Base-by-base conservation (phyloP, 2,797 vertebrate genomes). In the Decapterus maruadsi region DNA sequence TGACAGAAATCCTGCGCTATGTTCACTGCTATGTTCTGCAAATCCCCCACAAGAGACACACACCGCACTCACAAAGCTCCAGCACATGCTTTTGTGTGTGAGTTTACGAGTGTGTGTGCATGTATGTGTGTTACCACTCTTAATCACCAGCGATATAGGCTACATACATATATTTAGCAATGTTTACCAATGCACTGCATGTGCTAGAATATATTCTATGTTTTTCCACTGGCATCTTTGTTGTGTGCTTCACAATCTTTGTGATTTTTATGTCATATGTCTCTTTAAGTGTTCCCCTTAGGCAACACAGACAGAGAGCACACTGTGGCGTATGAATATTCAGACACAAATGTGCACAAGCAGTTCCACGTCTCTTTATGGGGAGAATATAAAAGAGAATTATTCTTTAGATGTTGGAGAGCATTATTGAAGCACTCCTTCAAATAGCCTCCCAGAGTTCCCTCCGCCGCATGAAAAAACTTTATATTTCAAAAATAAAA, bases 1-100 rank as follows among this genome's bases (percentile, higher is more conserved):
- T 87, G 90, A 92, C 91, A 88, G 81, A 80, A 86, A 92, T 90
- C 91, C 88, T 76, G 84, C 6, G 5, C 78, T 69, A 72, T 73
- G 87, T 88, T 89, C 82, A 55, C 74, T 16, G 65, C 83, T 84
- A 86, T 87, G 83, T 75, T 82, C 82, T 72, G 71, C 75, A 89
- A 92, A 91, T 88, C 86, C 88, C 80, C 71, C 69, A 80, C 75
- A 31, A 43, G 80, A 81, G 63, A 83, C n/a, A 45, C 76, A 50
- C 74, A 58, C 59, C 2, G 1, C 31, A 42, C 63, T 72, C 14
- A 31, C 60, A 75, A 67, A 86, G 68, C 80, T 76, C 53, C 57
- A 40, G 63, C 71, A 79, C 74, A 72, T 66, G 66, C 60, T 75
- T 66, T 29, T 61, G 46, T 54, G 58, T 77, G 59, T 12, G 60